A percentile compares a stretch with the other conserved stretches of the same genome.
phyloP scores from a whole-genome alignment of 1,140 invertebrate genomes.

The Drosophila melanogaster region DNA sequence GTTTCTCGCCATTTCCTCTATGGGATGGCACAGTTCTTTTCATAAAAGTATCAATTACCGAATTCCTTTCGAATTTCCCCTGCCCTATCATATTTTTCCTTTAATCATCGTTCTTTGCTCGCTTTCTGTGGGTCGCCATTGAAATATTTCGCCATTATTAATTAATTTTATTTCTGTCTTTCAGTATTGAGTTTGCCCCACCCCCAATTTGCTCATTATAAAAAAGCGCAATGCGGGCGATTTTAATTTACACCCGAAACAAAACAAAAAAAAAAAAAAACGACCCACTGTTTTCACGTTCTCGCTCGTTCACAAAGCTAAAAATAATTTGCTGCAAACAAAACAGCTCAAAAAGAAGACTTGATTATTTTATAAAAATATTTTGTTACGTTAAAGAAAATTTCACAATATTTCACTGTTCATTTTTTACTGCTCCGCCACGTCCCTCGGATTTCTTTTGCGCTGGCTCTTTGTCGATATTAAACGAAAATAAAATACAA shows the following conservation, averaged over 20 bases:
- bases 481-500: slow-evolving; percentile 71
- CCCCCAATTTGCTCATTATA: slow-evolving; percentile 19
- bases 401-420: slow-evolving; percentile 45
- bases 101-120: slow-evolving; percentile 30
- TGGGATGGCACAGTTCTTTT: neutral
- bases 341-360: slow-evolving; percentile 63
- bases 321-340: slow-evolving; percentile 72
- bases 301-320: slow-evolving; percentile 19
- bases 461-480: slow-evolving; percentile 64
- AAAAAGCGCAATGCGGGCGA: slow-evolving; percentile 35
- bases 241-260: slow-evolving; percentile 57
- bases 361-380: slow-evolving; percentile 81
- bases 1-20: neutral
- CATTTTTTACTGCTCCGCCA: slow-evolving; percentile 16
- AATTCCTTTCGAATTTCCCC: slow-evolving; percentile 2
- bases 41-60: neutral
- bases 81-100: slow-evolving; percentile 3
- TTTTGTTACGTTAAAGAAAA: slow-evolving; percentile 75
- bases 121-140: slow-evolving; percentile 1
- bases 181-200: slow-evolving; percentile 34
- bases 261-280: slow-evolving; percentile 27
- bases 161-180: slow-evolving; percentile 57
- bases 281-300: neutral
- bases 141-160: slow-evolving; percentile 49
- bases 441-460: slow-evolving; percentile 36